Percentiles rank a stretch among this genome's conserved stretches.
These are phyloP conservation scores for Triops cancriformis DNA, from an alignment of 1,140 invertebrate species.

Conservation along the genomic window DNA sequence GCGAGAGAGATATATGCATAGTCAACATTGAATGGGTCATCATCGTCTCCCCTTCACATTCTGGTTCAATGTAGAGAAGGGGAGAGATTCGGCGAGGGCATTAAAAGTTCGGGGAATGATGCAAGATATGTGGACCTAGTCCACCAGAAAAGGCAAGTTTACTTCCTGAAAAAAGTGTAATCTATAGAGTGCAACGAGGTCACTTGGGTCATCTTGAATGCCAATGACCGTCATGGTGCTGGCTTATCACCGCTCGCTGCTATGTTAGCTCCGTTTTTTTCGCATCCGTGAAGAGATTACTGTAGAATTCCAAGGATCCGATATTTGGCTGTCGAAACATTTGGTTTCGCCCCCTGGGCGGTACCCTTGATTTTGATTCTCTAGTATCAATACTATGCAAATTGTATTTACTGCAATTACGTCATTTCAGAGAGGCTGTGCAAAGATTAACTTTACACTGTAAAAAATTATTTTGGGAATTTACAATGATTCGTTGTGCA, in stretches of 20 bases:
- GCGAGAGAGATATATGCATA: background rate
- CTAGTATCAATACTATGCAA: no score
- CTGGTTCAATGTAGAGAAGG: background rate
- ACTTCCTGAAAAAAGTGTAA: background rate
- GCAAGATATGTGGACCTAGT: background rate
- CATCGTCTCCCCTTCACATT: background rate
- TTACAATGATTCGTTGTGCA: no score
- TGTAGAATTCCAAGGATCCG: no score
- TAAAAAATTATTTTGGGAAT: no score
- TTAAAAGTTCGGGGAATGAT: background rate
- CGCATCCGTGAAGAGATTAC: background rate
- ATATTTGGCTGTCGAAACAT: no score
- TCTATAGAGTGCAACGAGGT: constrained; percentile 9
- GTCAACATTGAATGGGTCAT: background rate
- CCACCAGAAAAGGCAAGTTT: background rate
- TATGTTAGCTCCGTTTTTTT: background rate
- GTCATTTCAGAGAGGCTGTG: no score
- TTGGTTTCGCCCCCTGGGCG: no score
- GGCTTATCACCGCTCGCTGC: background rate
- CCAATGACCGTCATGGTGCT: background rate
- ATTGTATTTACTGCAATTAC: no score
- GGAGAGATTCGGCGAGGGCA: background rate
- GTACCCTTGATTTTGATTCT: no score
- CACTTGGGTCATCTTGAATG: background rate
- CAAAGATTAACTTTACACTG: no score